A percentile compares a stretch with the other conserved stretches of the same genome.
These are phyloP conservation scores for Cyanocitta stelleri DNA, from an alignment of 2,113 vertebrate species.

Conservation along the genomic window DNA sequence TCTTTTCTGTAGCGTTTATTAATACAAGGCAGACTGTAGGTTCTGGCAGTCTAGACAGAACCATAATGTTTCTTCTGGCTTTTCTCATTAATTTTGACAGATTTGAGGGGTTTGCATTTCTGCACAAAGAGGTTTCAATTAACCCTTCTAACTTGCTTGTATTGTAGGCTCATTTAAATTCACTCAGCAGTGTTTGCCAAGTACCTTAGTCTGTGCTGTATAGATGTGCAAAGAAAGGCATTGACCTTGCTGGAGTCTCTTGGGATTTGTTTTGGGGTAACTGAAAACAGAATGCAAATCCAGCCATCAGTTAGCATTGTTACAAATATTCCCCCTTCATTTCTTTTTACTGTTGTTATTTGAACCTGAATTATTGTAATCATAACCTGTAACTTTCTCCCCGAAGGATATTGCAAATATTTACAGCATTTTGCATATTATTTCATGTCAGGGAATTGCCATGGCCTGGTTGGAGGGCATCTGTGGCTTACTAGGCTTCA, in stretches of 20 bases:
- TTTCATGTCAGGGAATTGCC: neutral
- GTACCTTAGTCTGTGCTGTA: neutral
- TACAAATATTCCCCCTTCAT: neutral
- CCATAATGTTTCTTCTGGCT: constrained; percentile 41
- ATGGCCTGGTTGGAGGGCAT: neutral
- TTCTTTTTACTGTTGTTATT: constrained; percentile 5
- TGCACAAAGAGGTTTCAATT: constrained; percentile 22
- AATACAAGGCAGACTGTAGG: neutral
- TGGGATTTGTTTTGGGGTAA: neutral
- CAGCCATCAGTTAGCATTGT: neutral
- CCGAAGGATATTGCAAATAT: neutral
- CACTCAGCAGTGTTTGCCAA: neutral
- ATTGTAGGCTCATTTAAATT: neutral
- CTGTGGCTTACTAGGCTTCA: neutral
- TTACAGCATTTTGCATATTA: neutral
- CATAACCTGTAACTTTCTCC: neutral
- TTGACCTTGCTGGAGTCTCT: neutral
- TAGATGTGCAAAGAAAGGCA: neutral
- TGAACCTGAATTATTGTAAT: neutral
- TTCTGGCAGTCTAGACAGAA: constrained; percentile 27
- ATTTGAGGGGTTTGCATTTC: constrained; percentile 48
- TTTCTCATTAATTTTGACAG: constrained; percentile 63
- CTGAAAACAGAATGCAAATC: neutral
- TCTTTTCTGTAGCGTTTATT: neutral
- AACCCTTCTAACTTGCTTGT: neutral